These are phyloP conservation scores for Amblyteles armatorius DNA, from an alignment of 2,888 invertebrate genomes.

Conservation along the genomic window DNA sequence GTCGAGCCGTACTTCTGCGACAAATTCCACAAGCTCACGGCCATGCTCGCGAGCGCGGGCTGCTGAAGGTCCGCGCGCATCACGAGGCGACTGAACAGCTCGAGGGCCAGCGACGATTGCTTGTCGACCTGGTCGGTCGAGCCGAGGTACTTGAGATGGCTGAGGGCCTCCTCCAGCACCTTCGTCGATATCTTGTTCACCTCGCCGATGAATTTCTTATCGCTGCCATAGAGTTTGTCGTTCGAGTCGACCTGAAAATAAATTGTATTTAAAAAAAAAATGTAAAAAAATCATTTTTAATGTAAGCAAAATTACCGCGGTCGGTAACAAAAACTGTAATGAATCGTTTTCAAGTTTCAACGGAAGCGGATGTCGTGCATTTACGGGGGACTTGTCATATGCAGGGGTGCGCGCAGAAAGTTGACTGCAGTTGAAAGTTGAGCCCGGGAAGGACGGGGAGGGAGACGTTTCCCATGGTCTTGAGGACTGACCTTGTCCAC, in stretches of 20 bases:
- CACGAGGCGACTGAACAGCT: conserved; percentile 89
- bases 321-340: too few relatives aligned
- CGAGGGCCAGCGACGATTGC: conserved; percentile 91
- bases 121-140: conserved; percentile 87
- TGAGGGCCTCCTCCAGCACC: conserved; percentile 92
- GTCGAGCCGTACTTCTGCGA: conserved; percentile 88
- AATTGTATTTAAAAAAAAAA: too few relatives aligned
- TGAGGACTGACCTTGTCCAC: too few relatives aligned
- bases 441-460: too few relatives aligned
- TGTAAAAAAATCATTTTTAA: too few relatives aligned
- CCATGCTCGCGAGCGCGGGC: conserved; percentile 88
- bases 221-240: conserved; percentile 95
- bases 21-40: conserved; percentile 93
- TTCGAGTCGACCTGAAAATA: conserved; percentile 96
- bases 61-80: conserved; percentile 88
- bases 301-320: too few relatives aligned
- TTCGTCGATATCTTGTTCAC: conserved; percentile 91
- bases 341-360: too few relatives aligned
- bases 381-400: too few relatives aligned
- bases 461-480: too few relatives aligned
- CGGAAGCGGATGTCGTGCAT: too few relatives aligned
- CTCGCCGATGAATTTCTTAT: conserved; percentile 93
- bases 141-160: conserved; percentile 89
- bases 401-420: too few relatives aligned
- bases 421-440: too few relatives aligned